Evolutionary conservation across 2,797 vertebrate species (phyloP).

Genomic region (Onychomys leucogaster): DNA sequence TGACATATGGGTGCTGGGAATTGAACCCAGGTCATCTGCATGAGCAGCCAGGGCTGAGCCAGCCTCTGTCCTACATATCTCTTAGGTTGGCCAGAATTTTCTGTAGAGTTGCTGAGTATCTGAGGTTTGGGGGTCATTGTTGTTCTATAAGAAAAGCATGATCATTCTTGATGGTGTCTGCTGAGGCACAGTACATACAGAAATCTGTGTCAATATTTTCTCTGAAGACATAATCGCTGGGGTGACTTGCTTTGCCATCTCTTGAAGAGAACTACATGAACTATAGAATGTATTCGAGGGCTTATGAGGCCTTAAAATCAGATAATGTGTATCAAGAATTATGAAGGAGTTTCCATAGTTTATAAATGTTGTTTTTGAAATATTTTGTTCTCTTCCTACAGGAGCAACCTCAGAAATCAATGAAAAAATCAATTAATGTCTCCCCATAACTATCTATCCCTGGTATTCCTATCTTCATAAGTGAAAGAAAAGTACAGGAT

Average conservation of each 20-base stretch:
- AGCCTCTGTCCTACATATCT: conserved; percentile 25
- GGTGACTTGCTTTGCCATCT: conserved; percentile 41
- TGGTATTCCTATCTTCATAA: conserved; percentile 39
- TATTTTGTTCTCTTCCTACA: conserved; percentile 32
- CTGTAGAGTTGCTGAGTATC: conserved; percentile 33
- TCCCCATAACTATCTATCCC: neutral
- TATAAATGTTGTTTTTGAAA: conserved; percentile 38
- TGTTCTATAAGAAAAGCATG: conserved; percentile 20
- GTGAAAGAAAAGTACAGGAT: neutral
- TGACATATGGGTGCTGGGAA: neutral
- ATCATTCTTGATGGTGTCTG: neutral
- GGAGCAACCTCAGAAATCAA: conserved; percentile 33
- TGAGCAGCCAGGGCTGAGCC: neutral
- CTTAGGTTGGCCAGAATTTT: conserved; percentile 1
- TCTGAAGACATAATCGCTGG: conserved; percentile 59
- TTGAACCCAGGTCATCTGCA: neutral
- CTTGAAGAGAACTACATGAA: neutral
- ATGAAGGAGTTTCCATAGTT: conserved; percentile 39
- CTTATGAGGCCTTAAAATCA: conserved; percentile 34
- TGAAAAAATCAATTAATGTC: conserved; percentile 58
- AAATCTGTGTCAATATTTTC: conserved; percentile 53
- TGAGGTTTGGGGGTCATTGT: neutral
- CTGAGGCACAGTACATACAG: neutral
- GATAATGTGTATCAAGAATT: conserved; percentile 37
- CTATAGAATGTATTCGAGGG: conserved; percentile 2